phyloP scores from a whole-genome alignment of 2,888 invertebrate genomes.

The Chaetoderma sp. region DNA sequence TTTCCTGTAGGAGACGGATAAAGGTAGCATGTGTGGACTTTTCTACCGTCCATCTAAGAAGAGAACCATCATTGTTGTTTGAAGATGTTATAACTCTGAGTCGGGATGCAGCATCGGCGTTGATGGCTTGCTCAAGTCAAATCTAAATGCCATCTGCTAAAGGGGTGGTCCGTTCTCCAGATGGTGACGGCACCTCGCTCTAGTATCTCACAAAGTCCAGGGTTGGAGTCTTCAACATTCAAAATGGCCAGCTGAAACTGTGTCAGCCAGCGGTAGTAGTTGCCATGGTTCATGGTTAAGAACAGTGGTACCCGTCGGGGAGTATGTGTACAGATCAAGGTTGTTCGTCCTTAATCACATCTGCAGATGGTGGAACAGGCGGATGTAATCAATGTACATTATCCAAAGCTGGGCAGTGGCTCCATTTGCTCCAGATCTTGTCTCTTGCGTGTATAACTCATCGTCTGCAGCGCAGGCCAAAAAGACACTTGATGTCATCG shows the following conservation, averaged over 20 bases:
- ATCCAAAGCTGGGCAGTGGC: conserved; percentile 32
- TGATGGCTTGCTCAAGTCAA: conserved; percentile 28
- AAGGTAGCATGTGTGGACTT: conserved; percentile 12
- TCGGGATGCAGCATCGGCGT: too few relatives aligned
- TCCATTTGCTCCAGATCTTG: conserved; percentile 29
- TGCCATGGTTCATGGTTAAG: conserved; percentile 31
- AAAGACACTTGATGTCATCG: conserved; percentile 4
- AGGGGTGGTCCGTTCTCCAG: conserved; percentile 20
- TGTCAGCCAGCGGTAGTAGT: conserved; percentile 38
- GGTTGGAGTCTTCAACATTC: conserved; percentile 26
- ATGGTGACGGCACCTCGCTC: conserved; percentile 23
- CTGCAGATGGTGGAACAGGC: conserved; percentile 11
- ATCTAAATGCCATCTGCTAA: conserved; percentile 18
- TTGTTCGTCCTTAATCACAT: conserved; percentile 29
- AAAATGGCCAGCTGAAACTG: conserved; percentile 33
- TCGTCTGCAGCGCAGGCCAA: conserved; percentile 3
- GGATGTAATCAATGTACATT: conserved; percentile 28
- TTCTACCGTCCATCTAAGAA: conserved; percentile 11
- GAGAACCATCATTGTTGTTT: conserved; percentile 10
- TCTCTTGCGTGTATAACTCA: conserved; percentile 14
- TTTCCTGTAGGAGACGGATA: too few relatives aligned
- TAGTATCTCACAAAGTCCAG: conserved; percentile 17
- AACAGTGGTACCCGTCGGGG: conserved; percentile 20
- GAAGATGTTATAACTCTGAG: conserved; percentile 18
- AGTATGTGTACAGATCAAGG: conserved; percentile 23